These are phyloP conservation scores for Macropus fuliginosus DNA, from an alignment of 2,797 vertebrate genomes.

Conservation along the genomic window DNA sequence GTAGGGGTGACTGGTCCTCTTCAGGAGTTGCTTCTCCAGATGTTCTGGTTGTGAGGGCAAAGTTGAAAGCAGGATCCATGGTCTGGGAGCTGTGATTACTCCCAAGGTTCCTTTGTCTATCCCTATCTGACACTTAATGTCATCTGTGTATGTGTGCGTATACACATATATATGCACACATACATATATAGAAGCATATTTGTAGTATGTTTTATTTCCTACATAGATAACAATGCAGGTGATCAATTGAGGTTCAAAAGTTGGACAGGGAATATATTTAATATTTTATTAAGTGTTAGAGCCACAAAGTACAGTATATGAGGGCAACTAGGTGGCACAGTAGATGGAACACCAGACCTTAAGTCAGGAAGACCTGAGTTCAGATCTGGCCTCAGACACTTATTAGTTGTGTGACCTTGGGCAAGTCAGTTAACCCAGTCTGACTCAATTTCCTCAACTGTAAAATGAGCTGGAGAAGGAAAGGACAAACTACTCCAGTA, in stretches of 20 bases:
- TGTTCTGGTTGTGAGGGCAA: neutral
- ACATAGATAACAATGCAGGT: slow-evolving; percentile 3
- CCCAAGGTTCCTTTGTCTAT: neutral
- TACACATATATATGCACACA: too few species aligned
- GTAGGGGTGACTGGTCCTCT: neutral
- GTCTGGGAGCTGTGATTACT: neutral
- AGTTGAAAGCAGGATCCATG: neutral
- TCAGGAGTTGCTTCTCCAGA: neutral
- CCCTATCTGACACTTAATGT: neutral
- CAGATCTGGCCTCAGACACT: neutral
- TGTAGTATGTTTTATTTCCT: neutral
- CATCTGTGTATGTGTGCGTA: too few species aligned
- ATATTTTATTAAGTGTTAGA: neutral
- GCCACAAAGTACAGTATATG: neutral
- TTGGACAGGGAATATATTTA: neutral
- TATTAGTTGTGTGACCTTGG: neutral
- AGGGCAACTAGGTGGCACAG: neutral
- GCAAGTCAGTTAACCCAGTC: neutral
- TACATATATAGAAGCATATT: neutral
- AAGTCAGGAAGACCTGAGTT: neutral
- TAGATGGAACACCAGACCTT: neutral
- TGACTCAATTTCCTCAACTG: neutral
- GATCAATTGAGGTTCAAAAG: neutral
- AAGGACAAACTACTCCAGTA: too few species aligned
- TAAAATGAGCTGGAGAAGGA: too few species aligned